Base-by-base conservation (phyloP, 2,113 vertebrate species). In the Charina bottae region DNA sequence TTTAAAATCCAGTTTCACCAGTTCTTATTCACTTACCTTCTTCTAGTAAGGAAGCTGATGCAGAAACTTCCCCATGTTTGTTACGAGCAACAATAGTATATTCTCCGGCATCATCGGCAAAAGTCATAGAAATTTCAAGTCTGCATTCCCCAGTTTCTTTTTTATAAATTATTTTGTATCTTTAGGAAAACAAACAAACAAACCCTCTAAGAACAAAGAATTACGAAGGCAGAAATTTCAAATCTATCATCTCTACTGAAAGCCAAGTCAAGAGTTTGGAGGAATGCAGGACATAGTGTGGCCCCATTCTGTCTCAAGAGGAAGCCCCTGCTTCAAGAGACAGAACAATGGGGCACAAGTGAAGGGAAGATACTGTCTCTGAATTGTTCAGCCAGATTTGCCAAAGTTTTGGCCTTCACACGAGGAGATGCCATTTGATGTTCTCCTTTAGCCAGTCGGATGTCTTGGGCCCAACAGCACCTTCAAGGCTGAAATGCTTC, bases 51-150 rank as follows among this genome's bases (percentile, higher is more conserved):
- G 96, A 98, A 96, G 98, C 97, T 86, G 98, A 98, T 72, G 98
- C 99, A 89, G 98, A 98, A 85, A 96, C 98, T 97, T 99, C 99
- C 93, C 99, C 99, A 0, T 98, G 96, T 95, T 98, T 97, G 93
- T 99, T 99, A 93, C 98, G 98, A 95, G 98, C 97, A 97, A 98
- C 97, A 89, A 99, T 96, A 1, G 97, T 98, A 93, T 99, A 99
- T 96, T 99, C 99, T 97, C 99, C 99, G n/a, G 99, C 99, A 89
- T 99, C 99, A 1, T 99, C 99, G 0, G 98, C 97, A 91, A 99
- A 99, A 58, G 98, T 98, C 99, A 99, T 99, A 4, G 99, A 99
- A 97, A 99, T 99, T 97, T 99, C 98, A 95, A 99, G 96, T 95
- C 95, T 98, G 96, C 99, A 99, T 91, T 98, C 98, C 93, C 99